A percentile compares a stretch with the other conserved stretches of the same genome.
Conservation (phyloP, 2,888 invertebrate genomes). For the Cheilosia vernalis region DNA sequence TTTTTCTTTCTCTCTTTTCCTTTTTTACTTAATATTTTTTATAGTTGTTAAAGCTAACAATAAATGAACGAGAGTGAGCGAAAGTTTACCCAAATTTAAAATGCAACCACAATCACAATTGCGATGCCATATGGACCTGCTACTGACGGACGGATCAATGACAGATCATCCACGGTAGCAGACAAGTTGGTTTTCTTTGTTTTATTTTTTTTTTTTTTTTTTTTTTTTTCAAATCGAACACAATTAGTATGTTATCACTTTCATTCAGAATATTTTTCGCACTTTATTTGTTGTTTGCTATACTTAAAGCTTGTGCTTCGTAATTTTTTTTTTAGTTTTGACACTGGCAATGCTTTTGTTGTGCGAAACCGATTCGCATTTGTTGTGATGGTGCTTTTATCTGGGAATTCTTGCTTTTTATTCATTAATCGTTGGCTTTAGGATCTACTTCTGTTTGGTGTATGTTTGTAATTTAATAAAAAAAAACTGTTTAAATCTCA, state of each 20-base stretch:
- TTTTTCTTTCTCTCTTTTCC: conserved; percentile 56
- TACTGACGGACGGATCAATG: conserved; percentile 76
- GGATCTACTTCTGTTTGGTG: not conserved
- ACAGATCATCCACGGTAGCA: conserved; percentile 77
- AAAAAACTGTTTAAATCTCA: conserved; percentile 25
- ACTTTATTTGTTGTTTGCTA: conserved; percentile 35
- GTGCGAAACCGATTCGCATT: conserved; percentile 19
- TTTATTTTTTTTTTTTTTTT: conserved; percentile 3
- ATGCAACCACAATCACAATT: conserved; percentile 32
- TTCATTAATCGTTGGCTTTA: conserved; percentile 68
- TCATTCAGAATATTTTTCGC: conserved; percentile 48
- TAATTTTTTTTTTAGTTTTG: conserved; percentile 20
- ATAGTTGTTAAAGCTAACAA: conserved; percentile 71
- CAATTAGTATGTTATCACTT: conserved; percentile 45
- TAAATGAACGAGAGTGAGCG: conserved; percentile 71
- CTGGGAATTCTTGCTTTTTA: conserved; percentile 53
- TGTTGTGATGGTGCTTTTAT: conserved; percentile 33
- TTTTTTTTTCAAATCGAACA: conserved; percentile 15
- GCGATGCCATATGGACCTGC: conserved; percentile 74
- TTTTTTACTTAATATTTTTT: conserved; percentile 56
- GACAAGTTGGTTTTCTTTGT: conserved; percentile 76
- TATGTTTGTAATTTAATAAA: not conserved
- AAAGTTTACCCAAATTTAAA: conserved; percentile 43
- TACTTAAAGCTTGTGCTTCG: conserved; percentile 25
- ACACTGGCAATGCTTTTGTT: conserved; percentile 24